Base-by-base conservation (phyloP, 2,888 invertebrate genomes). In the Lottia scabra region DNA sequence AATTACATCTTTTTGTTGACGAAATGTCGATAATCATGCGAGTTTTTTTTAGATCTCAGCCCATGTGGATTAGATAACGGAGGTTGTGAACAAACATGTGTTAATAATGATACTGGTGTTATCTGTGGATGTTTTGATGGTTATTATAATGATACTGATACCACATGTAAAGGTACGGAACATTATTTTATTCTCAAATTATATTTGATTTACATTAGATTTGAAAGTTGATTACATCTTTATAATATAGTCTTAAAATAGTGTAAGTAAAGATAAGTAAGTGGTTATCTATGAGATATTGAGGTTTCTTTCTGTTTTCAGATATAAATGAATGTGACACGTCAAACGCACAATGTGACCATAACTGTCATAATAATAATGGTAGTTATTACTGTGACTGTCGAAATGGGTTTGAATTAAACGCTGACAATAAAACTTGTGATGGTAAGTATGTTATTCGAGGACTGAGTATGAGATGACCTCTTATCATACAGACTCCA, bases 331-430 rank as follows among this genome's bases (percentile, higher is more conserved):
- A 76, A 45, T 76, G 76, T 68, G 13, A 13, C 23, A 16, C 26
- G 10, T 23, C n/a, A 19, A 65, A 65, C 62, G 26, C 66, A 12
- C 15, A 12, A 19, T 23, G 16, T 26, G 67, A 70, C 27, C 30
- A 62, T 4, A 63, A 46, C 6, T 76, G 76, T 45, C 44, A 68
- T 19, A 76, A 76, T 68, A 72, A 46, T 2, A 65, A 63, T 10
- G 75, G 75, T 6, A 70, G 71, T 6, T 77, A 65, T 27, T 30
- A 38, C 12, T 77, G 77, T 48, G 44, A 43, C 27, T 77, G 77
- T 68, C 56, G 64, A 0, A 0, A 26, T 23, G 77, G 77, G 1
- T 75, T 56, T 13, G 67, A 72, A 64, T 68, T 70, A 45, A 64
- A 16, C 43, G n/a, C 45, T 30, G 77, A 77, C 70, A 67, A 74